Conservation (phyloP, 2,113 vertebrate species). For the Psittacus erithacus region DNA sequence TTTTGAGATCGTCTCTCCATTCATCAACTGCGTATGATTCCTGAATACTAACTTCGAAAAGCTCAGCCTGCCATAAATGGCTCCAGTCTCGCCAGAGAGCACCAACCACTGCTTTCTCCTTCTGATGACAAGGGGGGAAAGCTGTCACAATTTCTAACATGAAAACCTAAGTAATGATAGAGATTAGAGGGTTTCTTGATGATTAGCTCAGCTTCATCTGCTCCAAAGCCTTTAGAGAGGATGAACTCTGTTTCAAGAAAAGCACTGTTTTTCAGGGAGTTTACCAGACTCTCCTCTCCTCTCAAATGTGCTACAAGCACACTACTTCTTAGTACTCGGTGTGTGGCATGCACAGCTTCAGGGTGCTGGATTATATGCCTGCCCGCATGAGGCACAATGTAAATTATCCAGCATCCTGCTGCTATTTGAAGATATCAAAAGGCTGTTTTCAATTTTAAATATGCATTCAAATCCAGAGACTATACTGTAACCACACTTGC, state of each 20-base stretch:
- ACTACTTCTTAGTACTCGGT: not conserved
- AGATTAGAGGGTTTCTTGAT: constrained; percentile 53
- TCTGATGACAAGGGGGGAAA: constrained; percentile 16
- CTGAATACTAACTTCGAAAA: constrained; percentile 66
- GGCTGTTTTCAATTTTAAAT: constrained; percentile 40
- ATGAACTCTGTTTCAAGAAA: not conserved
- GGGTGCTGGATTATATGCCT: not conserved
- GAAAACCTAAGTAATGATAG: constrained; percentile 48
- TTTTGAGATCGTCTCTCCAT: constrained; percentile 37
- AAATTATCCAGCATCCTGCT: not conserved
- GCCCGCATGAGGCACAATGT: not conserved
- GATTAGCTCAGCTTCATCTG: constrained; percentile 55
- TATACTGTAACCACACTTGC: not conserved
- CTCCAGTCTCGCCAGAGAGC: constrained; percentile 26
- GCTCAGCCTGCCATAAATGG: constrained; percentile 19
- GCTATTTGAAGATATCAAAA: constrained; percentile 5
- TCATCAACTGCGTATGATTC: not conserved
- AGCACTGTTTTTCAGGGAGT: not conserved
- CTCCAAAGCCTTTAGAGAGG: constrained; percentile 17
- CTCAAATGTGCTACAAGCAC: not conserved
- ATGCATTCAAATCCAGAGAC: not conserved
- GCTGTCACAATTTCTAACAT: constrained; percentile 22
- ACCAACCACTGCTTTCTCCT: constrained; percentile 34
- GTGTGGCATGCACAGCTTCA: not conserved
- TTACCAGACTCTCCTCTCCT: not conserved